Evolutionary conservation across 2,797 vertebrate genomes (phyloP).

Genomic region (Limnodromus scolopaceus): DNA sequence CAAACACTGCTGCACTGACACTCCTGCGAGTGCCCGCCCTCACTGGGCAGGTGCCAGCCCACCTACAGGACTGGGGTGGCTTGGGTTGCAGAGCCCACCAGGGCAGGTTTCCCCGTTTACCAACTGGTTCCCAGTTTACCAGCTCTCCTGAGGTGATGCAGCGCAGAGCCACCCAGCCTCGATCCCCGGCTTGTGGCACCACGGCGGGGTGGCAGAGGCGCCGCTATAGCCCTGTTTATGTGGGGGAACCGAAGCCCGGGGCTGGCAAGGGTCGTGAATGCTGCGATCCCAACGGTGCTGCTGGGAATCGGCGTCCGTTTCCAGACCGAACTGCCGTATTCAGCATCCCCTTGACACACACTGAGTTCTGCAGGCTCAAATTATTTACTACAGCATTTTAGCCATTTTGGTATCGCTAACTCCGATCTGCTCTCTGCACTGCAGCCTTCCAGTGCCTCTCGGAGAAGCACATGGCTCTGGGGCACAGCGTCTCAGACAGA

Average conservation of each 20-base stretch:
- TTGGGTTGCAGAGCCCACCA: background rate
- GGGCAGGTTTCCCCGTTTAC: background rate
- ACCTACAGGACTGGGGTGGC: background rate
- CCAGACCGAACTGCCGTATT: background rate
- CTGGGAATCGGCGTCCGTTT: background rate
- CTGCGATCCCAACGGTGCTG: background rate
- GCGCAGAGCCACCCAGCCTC: background rate
- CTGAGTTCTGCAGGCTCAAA: background rate
- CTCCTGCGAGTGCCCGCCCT: background rate
- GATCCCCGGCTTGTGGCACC: background rate
- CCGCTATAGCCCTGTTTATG: accelerated
- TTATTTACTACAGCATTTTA: background rate
- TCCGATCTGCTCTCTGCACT: background rate
- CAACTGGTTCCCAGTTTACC: background rate
- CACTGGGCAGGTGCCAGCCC: background rate
- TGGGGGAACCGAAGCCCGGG: background rate
- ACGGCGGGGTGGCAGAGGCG: background rate
- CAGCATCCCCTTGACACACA: background rate
- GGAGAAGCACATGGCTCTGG: background rate
- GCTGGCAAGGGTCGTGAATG: background rate
- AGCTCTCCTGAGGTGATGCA: background rate
- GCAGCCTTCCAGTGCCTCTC: background rate
- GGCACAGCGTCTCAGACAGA: background rate
- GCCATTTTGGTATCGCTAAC: background rate
- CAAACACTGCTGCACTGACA: too few species aligned